phyloP scores from a whole-genome alignment of 1,140 invertebrate genomes.

The Pararge aegeria region DNA sequence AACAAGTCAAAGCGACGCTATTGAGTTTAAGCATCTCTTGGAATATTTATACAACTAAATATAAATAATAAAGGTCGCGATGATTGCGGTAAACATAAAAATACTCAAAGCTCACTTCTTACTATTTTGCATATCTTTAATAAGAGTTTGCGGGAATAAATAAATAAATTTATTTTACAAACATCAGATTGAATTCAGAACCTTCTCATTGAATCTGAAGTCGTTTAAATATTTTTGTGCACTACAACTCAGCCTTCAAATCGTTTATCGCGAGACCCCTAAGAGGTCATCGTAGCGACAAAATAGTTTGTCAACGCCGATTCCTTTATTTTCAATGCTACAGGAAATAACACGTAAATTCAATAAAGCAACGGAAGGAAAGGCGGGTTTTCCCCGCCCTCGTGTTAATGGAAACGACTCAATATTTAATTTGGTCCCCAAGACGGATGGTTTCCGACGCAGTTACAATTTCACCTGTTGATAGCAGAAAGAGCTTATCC shows the following conservation, averaged over 20 bases:
- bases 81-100: background rate
- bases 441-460: background rate
- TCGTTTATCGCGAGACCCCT: too few species aligned
- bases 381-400: background rate
- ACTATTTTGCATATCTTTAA: too few species aligned
- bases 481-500: too few species aligned
- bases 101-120: too few species aligned
- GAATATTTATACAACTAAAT: background rate
- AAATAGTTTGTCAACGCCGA: too few species aligned
- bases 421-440: constrained; percentile 11
- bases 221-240: too few species aligned
- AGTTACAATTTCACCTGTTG: constrained; percentile 9
- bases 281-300: too few species aligned
- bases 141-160: too few species aligned
- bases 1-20: constrained; percentile 22
- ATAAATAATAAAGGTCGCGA: background rate
- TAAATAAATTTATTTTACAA: too few species aligned
- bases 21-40: background rate
- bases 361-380: constrained; percentile 5
- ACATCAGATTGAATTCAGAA: too few species aligned
- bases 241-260: too few species aligned
- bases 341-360: constrained; percentile 2
- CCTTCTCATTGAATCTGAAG: too few species aligned
- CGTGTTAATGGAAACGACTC: constrained; percentile 7
- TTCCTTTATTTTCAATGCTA: background rate